Evolutionary conservation across 2,888 invertebrate genomes (phyloP).

Genomic region (Cantharis flavilabris): DNA sequence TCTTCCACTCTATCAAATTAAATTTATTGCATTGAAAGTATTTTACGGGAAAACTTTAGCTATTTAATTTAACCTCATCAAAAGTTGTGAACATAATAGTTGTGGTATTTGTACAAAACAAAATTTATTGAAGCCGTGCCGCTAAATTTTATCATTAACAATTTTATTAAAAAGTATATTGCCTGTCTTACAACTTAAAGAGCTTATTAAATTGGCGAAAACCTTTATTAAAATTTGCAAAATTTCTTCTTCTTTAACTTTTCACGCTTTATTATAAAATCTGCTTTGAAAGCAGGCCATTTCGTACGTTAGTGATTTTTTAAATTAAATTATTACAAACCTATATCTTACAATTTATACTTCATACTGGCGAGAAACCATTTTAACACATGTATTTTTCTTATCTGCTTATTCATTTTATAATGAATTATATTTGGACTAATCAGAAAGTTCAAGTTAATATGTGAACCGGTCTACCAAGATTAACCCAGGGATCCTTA

Average conservation of each 20-base stretch:
- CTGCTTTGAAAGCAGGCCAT: neutral
- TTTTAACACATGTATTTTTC: too few species aligned
- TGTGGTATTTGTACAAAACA: neutral
- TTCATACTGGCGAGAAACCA: too few species aligned
- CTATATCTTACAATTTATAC: neutral
- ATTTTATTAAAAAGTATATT: neutral
- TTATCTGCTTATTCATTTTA: too few species aligned
- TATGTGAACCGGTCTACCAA: too few species aligned
- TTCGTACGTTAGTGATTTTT: neutral
- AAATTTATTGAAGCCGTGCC: neutral
- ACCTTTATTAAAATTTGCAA: neutral
- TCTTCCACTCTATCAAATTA: neutral
- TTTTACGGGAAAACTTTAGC: slow-evolving; percentile 1
- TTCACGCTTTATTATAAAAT: neutral
- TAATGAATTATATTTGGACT: too few species aligned
- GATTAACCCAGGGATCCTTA: too few species aligned
- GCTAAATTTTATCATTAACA: neutral
- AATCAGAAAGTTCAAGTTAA: too few species aligned
- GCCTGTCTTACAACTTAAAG: neutral
- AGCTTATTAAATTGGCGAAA: neutral
- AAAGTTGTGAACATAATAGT: neutral
- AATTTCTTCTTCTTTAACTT: neutral
- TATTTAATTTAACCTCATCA: neutral
- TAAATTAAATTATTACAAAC: neutral
- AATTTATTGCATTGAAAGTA: neutral